These are phyloP conservation scores for Epizoanthus illoricatus DNA, from an alignment of 92 coral and sea anemone genomes.

Conservation along the genomic window DNA sequence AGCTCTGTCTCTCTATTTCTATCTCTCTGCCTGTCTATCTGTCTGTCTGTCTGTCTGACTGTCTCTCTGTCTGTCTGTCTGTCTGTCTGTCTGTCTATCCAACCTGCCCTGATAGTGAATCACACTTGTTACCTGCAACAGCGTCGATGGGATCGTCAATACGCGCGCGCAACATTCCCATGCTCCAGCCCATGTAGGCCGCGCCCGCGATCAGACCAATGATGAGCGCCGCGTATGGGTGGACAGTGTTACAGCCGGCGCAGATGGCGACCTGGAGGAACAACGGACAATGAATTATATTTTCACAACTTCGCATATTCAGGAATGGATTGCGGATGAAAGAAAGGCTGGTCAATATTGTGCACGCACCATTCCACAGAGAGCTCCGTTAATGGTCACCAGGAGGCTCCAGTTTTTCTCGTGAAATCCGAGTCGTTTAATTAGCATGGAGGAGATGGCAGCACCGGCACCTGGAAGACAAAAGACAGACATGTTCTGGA, in stretches of 20 bases:
- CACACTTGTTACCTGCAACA: constrained; percentile 66
- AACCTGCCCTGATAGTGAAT: no score
- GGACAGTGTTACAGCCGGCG: constrained; percentile 73
- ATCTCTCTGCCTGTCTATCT: no score
- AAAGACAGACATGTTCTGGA: neutral
- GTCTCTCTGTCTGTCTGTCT: no score
- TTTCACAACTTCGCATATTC: no score
- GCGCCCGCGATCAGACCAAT: constrained; percentile 78
- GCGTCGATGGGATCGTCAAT: constrained; percentile 90
- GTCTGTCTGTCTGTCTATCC: no score
- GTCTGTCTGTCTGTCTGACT: no score
- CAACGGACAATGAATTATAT: no score
- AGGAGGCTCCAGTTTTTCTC: constrained; percentile 85
- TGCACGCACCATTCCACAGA: constrained; percentile 79
- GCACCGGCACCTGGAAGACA: constrained; percentile 71
- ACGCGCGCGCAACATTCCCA: constrained; percentile 48
- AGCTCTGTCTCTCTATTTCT: no score
- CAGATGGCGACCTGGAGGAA: constrained; percentile 73
- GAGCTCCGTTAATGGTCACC: constrained; percentile 83
- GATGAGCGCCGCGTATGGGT: constrained; percentile 75
- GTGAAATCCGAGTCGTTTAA: constrained; percentile 79
- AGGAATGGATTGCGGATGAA: no score
- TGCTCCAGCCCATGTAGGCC: constrained; percentile 30
- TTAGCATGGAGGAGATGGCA: constrained; percentile 71
- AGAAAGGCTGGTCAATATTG: no score